Evolutionary conservation across 2,113 vertebrate genomes (phyloP).

Genomic region (Hyperoodon ampullatus): DNA sequence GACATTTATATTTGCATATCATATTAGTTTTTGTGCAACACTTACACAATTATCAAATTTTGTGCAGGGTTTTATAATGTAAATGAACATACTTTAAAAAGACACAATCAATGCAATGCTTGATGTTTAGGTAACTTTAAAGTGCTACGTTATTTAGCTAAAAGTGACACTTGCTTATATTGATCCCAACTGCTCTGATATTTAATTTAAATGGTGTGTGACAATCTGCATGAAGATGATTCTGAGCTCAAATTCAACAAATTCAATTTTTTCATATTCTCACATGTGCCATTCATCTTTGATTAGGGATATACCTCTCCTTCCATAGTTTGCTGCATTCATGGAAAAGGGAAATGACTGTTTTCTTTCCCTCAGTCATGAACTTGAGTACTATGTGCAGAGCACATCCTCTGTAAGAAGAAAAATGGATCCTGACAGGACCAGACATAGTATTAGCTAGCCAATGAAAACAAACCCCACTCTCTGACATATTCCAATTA

Average conservation of each 20-base stretch:
- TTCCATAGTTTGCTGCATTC: not conserved
- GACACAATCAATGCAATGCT: not conserved
- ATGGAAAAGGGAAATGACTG: not conserved
- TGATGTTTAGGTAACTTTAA: not conserved
- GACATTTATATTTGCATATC: slow-evolving; percentile 58
- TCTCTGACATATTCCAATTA: not conserved
- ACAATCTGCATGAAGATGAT: not conserved
- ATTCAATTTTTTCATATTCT: not conserved
- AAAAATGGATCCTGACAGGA: not conserved
- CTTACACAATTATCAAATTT: slow-evolving; percentile 34
- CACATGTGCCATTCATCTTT: not conserved
- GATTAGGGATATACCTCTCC: not conserved
- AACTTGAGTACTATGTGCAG: not conserved
- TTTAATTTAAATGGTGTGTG: slow-evolving; percentile 9
- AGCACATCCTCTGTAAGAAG: not conserved
- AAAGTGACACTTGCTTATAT: not conserved
- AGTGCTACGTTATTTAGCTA: not conserved
- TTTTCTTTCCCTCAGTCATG: not conserved
- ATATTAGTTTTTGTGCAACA: not conserved
- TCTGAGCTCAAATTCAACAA: not conserved
- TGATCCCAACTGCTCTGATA: not conserved
- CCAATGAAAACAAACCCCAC: not conserved
- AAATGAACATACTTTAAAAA: slow-evolving; percentile 7
- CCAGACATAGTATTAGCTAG: not conserved
- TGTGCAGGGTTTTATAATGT: slow-evolving; percentile 14